Evolutionary conservation across 2,797 vertebrate species (phyloP).

Genomic region (Lateolabrax maculatus): DNA sequence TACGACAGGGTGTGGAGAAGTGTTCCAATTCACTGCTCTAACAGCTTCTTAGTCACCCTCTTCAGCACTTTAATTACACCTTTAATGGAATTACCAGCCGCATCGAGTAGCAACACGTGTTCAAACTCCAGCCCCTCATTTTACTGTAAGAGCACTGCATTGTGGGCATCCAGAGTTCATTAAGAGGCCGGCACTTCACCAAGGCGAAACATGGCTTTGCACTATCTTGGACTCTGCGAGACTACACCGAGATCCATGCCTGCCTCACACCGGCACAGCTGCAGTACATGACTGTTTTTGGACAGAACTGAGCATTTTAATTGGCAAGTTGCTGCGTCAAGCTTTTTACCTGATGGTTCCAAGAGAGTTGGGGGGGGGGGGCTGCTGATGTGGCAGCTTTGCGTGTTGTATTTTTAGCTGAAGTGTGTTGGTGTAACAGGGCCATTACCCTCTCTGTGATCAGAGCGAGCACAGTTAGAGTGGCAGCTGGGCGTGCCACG

Average conservation of each 20-base stretch:
- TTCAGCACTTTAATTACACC: conserved; percentile 72
- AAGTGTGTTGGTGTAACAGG: conserved; percentile 71
- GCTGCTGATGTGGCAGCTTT: conserved; percentile 78
- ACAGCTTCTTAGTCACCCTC: conserved; percentile 66
- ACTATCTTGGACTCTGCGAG: not conserved
- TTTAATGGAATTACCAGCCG: conserved; percentile 68
- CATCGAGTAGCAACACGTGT: conserved; percentile 59
- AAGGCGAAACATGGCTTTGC: conserved; percentile 33
- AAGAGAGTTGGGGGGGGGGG: conserved; percentile 4
- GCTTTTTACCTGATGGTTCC: conserved; percentile 69
- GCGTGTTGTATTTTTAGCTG: conserved; percentile 72
- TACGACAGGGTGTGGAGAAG: conserved; percentile 40
- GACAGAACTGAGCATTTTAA: conserved; percentile 74
- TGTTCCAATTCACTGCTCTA: conserved; percentile 58
- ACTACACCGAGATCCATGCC: conserved; percentile 10
- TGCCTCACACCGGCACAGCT: conserved; percentile 48
- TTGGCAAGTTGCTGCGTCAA: conserved; percentile 77
- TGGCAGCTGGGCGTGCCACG: conserved; percentile 74
- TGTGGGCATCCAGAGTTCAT: conserved; percentile 49
- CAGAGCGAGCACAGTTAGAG: conserved; percentile 53
- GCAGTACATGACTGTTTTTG: conserved; percentile 57
- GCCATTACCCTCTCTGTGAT: conserved; percentile 74
- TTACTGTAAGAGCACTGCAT: conserved; percentile 27
- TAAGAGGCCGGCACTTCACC: conserved; percentile 10
- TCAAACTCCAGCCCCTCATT: conserved; percentile 49